phyloP scores from a whole-genome alignment of 2,113 vertebrate genomes.

The Forbesichthys agassizii region DNA sequence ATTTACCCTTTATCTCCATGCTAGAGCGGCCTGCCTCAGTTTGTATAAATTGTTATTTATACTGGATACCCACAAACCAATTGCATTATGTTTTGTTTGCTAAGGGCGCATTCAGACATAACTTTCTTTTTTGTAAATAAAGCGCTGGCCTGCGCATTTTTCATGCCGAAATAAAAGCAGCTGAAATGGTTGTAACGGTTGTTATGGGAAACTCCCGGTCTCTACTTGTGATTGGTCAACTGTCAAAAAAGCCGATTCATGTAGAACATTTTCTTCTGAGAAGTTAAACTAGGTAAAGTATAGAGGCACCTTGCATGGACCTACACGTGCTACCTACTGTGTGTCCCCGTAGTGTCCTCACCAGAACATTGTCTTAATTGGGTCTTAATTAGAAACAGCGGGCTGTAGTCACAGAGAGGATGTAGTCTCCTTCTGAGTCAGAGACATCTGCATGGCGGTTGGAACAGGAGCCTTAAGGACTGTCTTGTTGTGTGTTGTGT shows the following conservation, averaged over 20 bases:
- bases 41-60: too few species aligned
- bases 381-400: constrained; percentile 59
- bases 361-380: constrained; percentile 40
- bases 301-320: background rate
- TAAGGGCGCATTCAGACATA: background rate
- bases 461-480: constrained; percentile 4
- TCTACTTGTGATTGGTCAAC: too few species aligned
- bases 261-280: too few species aligned
- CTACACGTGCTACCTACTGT: background rate
- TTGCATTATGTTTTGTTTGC: constrained; percentile 21
- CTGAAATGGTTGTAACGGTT: too few species aligned
- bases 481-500: background rate
- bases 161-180: too few species aligned
- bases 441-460: constrained; percentile 25
- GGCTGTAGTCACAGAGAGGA: constrained; percentile 17
- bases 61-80: too few species aligned
- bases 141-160: too few species aligned
- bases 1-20: background rate
- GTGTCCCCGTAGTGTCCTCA: constrained; percentile 24
- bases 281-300: too few species aligned
- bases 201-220: too few species aligned
- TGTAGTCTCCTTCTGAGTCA: constrained; percentile 13
- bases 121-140: background rate
- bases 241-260: too few species aligned
- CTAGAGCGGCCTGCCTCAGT: too few species aligned